Evolutionary conservation across 2,888 invertebrate genomes (phyloP).

Genomic region (Nomada fabriciana): DNA sequence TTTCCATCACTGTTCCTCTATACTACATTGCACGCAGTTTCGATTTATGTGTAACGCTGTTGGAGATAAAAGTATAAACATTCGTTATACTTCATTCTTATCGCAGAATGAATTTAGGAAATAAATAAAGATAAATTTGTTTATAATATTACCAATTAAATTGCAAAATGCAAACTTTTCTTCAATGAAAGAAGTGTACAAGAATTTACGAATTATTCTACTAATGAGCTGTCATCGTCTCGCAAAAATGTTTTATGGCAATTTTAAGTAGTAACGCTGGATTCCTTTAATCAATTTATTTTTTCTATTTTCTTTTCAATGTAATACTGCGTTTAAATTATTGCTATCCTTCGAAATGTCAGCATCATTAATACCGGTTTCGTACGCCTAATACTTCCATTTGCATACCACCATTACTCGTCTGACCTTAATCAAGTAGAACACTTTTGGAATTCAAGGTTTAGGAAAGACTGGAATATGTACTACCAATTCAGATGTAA

Average conservation of each 20-base stretch:
- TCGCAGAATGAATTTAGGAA: too few relatives aligned
- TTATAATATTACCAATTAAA: too few relatives aligned
- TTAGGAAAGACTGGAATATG: neutral
- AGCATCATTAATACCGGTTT: slow-evolving; percentile 36
- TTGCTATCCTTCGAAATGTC: slow-evolving; percentile 17
- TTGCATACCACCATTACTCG: slow-evolving; percentile 19
- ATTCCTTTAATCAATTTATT: too few relatives aligned
- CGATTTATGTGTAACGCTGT: neutral
- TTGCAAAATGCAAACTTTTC: too few relatives aligned
- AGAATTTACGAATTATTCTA: too few relatives aligned
- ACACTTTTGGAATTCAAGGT: slow-evolving; percentile 27
- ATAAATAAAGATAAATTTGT: too few relatives aligned
- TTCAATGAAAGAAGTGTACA: too few relatives aligned
- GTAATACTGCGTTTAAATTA: slow-evolving; percentile 1
- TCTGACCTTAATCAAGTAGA: slow-evolving; percentile 15
- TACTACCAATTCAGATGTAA: neutral
- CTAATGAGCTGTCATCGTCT: too few relatives aligned
- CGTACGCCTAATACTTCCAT: slow-evolving; percentile 23
- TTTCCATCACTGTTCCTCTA: neutral
- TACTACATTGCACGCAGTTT: neutral
- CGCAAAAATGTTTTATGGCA: neutral
- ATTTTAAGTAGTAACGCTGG: neutral
- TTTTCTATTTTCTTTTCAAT: too few relatives aligned
- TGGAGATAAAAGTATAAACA: too few relatives aligned
- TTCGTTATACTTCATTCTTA: too few relatives aligned